phyloP scores from a whole-genome alignment of 2,113 vertebrate genomes.

The Platysteira castanea region DNA sequence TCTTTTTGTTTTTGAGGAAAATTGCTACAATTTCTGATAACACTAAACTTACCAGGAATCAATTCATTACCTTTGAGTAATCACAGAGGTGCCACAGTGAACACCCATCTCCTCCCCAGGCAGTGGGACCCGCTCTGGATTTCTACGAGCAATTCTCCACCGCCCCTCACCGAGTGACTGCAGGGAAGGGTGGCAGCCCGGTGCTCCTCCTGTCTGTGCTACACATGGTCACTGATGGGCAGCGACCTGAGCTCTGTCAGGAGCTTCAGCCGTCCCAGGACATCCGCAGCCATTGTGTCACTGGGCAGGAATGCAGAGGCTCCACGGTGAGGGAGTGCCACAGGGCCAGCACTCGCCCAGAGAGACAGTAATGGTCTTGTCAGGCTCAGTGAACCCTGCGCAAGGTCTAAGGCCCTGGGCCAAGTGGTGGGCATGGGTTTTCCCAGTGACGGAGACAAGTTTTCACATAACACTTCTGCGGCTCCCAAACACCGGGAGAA shows the following conservation, averaged over 20 bases:
- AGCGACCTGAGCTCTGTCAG: not conserved
- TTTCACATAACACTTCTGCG: not conserved
- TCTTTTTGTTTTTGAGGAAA: not conserved
- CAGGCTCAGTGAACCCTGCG: not conserved
- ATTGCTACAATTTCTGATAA: not conserved
- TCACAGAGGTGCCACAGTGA: not conserved
- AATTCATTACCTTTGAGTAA: not conserved
- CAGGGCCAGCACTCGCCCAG: not conserved
- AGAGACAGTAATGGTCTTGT: not conserved
- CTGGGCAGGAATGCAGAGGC: not conserved
- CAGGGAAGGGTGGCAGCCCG: accelerated
- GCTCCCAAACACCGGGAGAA: not conserved
- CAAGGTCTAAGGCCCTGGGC: not conserved
- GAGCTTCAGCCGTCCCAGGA: not conserved
- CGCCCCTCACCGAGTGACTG: accelerated
- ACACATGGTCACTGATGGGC: not conserved
- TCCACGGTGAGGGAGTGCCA: not conserved
- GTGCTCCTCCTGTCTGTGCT: not conserved
- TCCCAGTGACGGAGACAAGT: not conserved
- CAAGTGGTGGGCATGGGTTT: not conserved
- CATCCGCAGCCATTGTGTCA: accelerated
- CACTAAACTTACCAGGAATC: not conserved
- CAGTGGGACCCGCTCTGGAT: not conserved
- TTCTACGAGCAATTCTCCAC: accelerated
- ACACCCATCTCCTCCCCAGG: not conserved